Percentiles rank a stretch among this genome's conserved stretches.
These are phyloP conservation scores for Gryllus bimaculatus DNA, from an alignment of 1,140 invertebrate species.

Conservation along the genomic window DNA sequence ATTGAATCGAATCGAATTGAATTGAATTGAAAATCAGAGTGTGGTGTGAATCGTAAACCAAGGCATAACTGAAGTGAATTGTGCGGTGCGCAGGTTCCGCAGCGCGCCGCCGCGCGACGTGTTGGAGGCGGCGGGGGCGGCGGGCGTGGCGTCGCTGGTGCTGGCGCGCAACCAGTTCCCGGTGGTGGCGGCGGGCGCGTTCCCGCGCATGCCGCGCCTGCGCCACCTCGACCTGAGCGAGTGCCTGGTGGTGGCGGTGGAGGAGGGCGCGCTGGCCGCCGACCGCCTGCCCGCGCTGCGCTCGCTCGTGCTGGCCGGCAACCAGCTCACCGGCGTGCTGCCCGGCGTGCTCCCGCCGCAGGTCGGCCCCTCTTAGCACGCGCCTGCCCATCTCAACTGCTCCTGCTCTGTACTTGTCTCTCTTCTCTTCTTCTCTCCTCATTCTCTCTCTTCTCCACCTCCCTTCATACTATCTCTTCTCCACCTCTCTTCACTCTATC, in stretches of 20 bases:
- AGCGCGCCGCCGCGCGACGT: slow-evolving; percentile 35
- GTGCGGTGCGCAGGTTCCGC: slow-evolving; percentile 28
- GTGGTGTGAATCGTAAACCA: background rate
- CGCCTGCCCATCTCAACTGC: too few relatives aligned
- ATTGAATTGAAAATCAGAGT: background rate
- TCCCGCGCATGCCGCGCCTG: slow-evolving; percentile 42
- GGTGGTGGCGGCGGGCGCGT: slow-evolving; percentile 35
- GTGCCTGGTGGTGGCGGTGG: slow-evolving; percentile 32
- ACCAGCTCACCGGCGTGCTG: slow-evolving; percentile 38
- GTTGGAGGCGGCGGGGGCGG: slow-evolving; percentile 38
- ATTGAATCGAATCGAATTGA: background rate
- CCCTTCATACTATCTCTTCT: too few relatives aligned
- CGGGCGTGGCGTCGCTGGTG: slow-evolving; percentile 38
- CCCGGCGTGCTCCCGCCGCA: slow-evolving; percentile 36
- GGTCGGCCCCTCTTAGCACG: too few relatives aligned
- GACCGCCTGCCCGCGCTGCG: slow-evolving; percentile 37
- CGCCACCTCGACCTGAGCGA: slow-evolving; percentile 38
- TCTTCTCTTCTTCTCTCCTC: too few relatives aligned
- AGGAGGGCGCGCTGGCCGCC: slow-evolving; percentile 32
- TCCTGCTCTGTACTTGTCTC: too few relatives aligned
- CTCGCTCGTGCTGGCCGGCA: slow-evolving; percentile 37
- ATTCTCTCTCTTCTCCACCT: too few relatives aligned
- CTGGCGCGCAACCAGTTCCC: slow-evolving; percentile 44
- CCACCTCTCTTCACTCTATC: too few relatives aligned
- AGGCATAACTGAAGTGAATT: background rate